Percentiles rank a stretch among this genome's conserved stretches.
phyloP scores from a whole-genome alignment of 2,113 vertebrate genomes.

The Solea solea region DNA sequence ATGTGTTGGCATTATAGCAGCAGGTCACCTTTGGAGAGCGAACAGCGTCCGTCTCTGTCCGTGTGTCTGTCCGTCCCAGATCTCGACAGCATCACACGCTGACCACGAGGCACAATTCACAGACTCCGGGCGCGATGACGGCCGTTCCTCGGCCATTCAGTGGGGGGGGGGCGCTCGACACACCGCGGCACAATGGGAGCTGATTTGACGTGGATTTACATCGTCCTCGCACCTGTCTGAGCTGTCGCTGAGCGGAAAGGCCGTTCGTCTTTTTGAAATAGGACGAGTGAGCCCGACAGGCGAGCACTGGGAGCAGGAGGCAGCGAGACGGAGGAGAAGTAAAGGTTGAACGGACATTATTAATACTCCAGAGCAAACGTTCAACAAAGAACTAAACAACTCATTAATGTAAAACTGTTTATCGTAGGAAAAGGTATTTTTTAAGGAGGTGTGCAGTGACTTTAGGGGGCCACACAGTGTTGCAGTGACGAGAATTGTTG shows the following conservation, averaged over 20 bases:
- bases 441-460: slow-evolving; percentile 6
- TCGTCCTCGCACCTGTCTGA: slow-evolving; percentile 60
- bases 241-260: slow-evolving; percentile 64
- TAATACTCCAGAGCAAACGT: slow-evolving; percentile 32
- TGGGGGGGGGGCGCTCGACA: slow-evolving; percentile 36
- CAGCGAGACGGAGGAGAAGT: slow-evolving; percentile 32
- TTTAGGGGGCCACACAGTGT: not conserved
- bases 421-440: not conserved
- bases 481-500: too few relatives aligned
- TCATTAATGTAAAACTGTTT: slow-evolving; percentile 33
- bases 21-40: slow-evolving; percentile 48
- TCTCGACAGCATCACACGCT: slow-evolving; percentile 28
- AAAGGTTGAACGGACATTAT: slow-evolving; percentile 25
- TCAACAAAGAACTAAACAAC: slow-evolving; percentile 36
- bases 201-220: slow-evolving; percentile 68
- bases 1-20: slow-evolving; percentile 62
- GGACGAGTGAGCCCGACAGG: slow-evolving; percentile 44
- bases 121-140: slow-evolving; percentile 50
- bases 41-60: slow-evolving; percentile 15
- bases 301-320: slow-evolving; percentile 20
- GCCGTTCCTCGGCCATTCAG: slow-evolving; percentile 53
- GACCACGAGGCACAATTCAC: slow-evolving; percentile 68
- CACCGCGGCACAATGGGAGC: slow-evolving; percentile 41
- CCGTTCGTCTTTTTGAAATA: slow-evolving; percentile 72
- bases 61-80: slow-evolving; percentile 11